phyloP scores from a whole-genome alignment of 2,113 vertebrate genomes.

The Hyla sarda region DNA sequence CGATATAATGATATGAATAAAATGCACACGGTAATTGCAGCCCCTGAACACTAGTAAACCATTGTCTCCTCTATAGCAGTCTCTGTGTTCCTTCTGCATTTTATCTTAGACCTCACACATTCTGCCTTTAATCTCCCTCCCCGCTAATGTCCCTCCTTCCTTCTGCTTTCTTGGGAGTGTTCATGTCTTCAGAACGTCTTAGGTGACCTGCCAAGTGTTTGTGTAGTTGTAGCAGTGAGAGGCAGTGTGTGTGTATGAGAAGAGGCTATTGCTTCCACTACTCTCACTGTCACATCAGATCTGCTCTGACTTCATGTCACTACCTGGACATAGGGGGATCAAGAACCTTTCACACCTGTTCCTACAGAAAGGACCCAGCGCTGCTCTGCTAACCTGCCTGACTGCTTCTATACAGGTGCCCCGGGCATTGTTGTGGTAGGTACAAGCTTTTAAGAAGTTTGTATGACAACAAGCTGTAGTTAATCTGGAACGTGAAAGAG shows the following conservation, averaged over 20 bases:
- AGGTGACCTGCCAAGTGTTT: conserved; percentile 50
- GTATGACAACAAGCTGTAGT: conserved; percentile 20
- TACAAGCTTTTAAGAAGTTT: conserved; percentile 28
- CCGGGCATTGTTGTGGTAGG: conserved; percentile 38
- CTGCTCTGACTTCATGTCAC: neutral
- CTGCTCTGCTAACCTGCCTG: conserved; percentile 10
- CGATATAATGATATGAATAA: too few relatives aligned
- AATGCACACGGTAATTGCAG: too few relatives aligned
- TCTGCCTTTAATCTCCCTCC: neutral
- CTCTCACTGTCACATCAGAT: conserved; percentile 21
- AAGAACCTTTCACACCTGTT: neutral
- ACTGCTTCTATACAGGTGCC: conserved; percentile 27
- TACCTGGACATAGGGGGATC: conserved; percentile 10
- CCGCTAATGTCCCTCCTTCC: conserved; percentile 22
- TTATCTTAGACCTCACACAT: conserved; percentile 19
- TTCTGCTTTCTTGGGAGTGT: conserved; percentile 50
- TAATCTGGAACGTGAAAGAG: conserved; percentile 1
- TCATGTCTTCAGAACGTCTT: neutral
- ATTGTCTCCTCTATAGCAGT: neutral
- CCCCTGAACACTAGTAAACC: neutral
- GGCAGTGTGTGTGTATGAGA: conserved; percentile 26
- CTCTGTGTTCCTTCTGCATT: neutral
- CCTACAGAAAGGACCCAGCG: conserved; percentile 13
- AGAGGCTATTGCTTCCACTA: neutral
- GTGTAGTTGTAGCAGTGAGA: conserved; percentile 10